Evolutionary conservation across 2,113 vertebrate genomes (phyloP).

Genomic region (Anseranas semipalmata): DNA sequence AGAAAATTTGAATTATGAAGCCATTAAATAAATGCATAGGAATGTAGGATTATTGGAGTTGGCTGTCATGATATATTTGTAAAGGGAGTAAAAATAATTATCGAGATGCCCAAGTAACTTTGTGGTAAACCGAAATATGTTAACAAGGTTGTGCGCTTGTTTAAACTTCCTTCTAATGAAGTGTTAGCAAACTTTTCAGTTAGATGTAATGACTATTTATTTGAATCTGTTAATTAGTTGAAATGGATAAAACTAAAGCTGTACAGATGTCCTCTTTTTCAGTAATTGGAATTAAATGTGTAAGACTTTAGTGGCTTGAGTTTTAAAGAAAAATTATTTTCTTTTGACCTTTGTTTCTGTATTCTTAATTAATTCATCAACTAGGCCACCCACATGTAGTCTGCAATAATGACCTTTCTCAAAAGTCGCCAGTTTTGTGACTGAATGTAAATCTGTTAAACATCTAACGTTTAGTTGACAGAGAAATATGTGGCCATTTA

Average conservation of each 20-base stretch:
- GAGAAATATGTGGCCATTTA: constrained; percentile 41
- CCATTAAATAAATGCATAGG: constrained; percentile 42
- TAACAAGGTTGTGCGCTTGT: constrained; percentile 74
- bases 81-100: constrained; percentile 67
- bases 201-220: constrained; percentile 71
- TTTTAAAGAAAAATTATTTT: constrained; percentile 77
- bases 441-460: constrained; percentile 57
- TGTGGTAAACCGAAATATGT: constrained; percentile 74
- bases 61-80: constrained; percentile 61
- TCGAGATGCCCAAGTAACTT: constrained; percentile 45
- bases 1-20: constrained; percentile 21
- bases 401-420: constrained; percentile 56
- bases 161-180: constrained; percentile 80
- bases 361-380: constrained; percentile 73
- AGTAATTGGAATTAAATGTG: constrained; percentile 70
- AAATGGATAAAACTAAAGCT: constrained; percentile 66
- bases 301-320: constrained; percentile 68
- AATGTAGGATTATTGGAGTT: constrained; percentile 58
- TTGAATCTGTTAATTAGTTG: constrained; percentile 72
- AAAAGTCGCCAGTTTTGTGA: constrained; percentile 36
- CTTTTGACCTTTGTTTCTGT: constrained; percentile 72
- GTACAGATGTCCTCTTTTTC: constrained; percentile 65
- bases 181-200: constrained; percentile 75
- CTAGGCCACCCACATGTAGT: constrained; percentile 73
- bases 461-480: constrained; percentile 38